phyloP scores from a whole-genome alignment of 2,113 vertebrate genomes.

The Sander lucioperca region DNA sequence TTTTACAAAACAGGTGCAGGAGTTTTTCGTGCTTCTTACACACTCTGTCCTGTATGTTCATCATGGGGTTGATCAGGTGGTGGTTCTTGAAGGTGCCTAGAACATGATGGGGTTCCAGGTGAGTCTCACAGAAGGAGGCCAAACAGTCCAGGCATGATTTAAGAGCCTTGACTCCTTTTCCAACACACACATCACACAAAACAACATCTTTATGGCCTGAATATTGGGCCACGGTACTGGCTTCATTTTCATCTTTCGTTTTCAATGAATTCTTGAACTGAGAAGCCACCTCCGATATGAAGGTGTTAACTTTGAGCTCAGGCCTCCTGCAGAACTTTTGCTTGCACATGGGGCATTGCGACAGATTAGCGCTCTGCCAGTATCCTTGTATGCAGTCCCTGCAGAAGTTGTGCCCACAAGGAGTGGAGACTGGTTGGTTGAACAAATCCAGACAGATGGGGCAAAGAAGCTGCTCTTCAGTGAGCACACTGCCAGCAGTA shows the following conservation, averaged over 20 bases:
- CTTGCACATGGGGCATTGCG: constrained; percentile 78
- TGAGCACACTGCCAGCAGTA: constrained; percentile 53
- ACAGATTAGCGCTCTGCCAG: constrained; percentile 52
- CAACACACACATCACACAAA: constrained; percentile 89
- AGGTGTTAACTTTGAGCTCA: constrained; percentile 76
- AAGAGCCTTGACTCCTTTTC: constrained; percentile 85
- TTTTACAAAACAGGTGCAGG: constrained; percentile 90
- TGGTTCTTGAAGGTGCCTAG: constrained; percentile 86
- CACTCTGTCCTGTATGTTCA: constrained; percentile 88
- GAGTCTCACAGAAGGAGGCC: constrained; percentile 91
- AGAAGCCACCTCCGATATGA: constrained; percentile 68
- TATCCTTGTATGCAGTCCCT: constrained; percentile 70
- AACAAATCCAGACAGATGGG: constrained; percentile 81
- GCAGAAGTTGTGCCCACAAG: constrained; percentile 84
- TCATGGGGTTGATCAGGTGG: constrained; percentile 86
- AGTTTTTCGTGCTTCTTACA: constrained; percentile 89
- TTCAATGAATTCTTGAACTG: constrained; percentile 44
- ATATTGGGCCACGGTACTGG: neutral
- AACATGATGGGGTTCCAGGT: constrained; percentile 88
- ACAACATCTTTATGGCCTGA: constrained; percentile 77
- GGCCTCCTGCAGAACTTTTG: constrained; percentile 62
- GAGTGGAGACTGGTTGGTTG: constrained; percentile 71
- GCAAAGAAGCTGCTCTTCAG: constrained; percentile 77
- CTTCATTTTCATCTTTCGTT: neutral
- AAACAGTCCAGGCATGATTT: constrained; percentile 93